Conservation (phyloP, 92 coral and sea anemone genomes). For the Ricordea florida region DNA sequence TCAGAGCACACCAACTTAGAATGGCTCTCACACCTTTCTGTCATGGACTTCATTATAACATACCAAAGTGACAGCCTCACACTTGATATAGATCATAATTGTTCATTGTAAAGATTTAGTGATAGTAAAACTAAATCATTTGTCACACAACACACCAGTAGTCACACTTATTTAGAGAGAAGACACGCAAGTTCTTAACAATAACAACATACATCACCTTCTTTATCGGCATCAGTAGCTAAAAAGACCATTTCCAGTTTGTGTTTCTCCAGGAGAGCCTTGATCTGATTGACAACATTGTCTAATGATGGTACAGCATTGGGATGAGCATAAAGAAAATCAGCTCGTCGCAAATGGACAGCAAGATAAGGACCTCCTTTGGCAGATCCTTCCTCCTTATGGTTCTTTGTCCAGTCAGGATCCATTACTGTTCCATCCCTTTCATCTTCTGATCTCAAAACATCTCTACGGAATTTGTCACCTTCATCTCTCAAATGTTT, state of each 20-base stretch:
- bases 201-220: conserved; percentile 80
- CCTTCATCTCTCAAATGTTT: conserved; percentile 92
- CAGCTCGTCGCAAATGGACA: conserved; percentile 90
- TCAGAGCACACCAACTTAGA: too few species aligned
- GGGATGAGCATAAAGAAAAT: conserved; percentile 90
- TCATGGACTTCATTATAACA: too few species aligned
- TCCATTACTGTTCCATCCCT: conserved; percentile 86
- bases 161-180: too few species aligned
- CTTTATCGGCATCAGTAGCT: conserved; percentile 86
- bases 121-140: too few species aligned
- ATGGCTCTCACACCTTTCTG: too few species aligned
- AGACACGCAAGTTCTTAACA: too few species aligned
- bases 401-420: conserved; percentile 93
- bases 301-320: conserved; percentile 87
- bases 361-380: conserved; percentile 94
- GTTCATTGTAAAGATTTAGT: too few species aligned
- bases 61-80: too few species aligned
- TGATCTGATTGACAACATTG: conserved; percentile 84
- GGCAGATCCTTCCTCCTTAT: conserved; percentile 86
- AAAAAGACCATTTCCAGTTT: conserved; percentile 87
- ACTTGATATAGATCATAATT: too few species aligned
- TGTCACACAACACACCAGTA: too few species aligned
- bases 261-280: conserved; percentile 73
- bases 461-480: conserved; percentile 85
- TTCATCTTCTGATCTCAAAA: conserved; percentile 84